A percentile compares a stretch with the other conserved stretches of the same genome.
Conservation (phyloP, 2,797 vertebrate genomes). For the Sebastes diploproa region DNA sequence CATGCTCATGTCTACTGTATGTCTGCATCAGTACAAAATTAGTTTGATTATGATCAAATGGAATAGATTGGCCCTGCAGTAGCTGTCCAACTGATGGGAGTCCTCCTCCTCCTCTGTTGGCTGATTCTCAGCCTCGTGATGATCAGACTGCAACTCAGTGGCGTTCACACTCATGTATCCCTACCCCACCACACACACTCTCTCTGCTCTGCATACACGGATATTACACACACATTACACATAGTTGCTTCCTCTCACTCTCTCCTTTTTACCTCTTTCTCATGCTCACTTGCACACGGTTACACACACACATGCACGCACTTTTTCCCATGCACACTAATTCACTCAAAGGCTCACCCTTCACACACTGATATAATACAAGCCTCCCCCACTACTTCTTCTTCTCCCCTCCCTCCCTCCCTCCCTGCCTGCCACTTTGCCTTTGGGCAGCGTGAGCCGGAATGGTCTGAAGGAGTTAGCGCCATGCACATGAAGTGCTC, state of each 20-base stretch:
- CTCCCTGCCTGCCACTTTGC: conserved; percentile 73
- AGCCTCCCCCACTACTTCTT: conserved; percentile 13
- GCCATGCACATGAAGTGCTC: conserved; percentile 74
- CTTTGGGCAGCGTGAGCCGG: conserved; percentile 72
- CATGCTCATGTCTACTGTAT: not conserved
- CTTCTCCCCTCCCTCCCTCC: conserved; percentile 7
- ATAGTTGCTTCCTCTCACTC: conserved; percentile 45
- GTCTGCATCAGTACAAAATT: conserved; percentile 18
- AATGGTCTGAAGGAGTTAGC: conserved; percentile 82
- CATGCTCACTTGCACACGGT: conserved; percentile 58
- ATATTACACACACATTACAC: conserved; percentile 49
- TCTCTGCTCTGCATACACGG: conserved; percentile 17
- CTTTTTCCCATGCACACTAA: conserved; percentile 40
- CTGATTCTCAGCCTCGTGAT: conserved; percentile 33
- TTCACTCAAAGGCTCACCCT: conserved; percentile 63
- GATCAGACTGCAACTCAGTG: conserved; percentile 40
- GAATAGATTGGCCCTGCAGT: conserved; percentile 27
- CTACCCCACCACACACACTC: conserved; percentile 40
- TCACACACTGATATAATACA: conserved; percentile 67
- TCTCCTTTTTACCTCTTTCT: conserved; percentile 53
- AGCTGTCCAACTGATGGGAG: conserved; percentile 31
- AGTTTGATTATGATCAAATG: conserved; percentile 55
- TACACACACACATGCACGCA: conserved; percentile 27
- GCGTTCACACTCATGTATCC: conserved; percentile 31
- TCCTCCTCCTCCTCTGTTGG: conserved; percentile 1